Evolutionary conservation across 2,888 invertebrate species (phyloP).

Genomic region (Eumerus sabulonum): DNA sequence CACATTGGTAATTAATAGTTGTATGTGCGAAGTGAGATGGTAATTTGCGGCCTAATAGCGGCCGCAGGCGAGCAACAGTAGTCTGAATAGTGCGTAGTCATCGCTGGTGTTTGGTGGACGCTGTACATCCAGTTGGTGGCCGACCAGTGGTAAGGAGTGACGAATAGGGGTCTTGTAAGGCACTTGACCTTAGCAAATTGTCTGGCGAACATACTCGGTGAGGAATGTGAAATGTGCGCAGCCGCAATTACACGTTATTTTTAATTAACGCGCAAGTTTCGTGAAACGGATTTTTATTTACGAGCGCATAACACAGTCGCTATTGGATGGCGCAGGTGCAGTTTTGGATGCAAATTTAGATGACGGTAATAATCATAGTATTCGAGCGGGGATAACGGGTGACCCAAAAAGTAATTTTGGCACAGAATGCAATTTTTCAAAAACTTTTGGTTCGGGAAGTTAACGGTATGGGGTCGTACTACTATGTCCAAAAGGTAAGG

Average conservation of each 20-base stretch:
- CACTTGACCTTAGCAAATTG: constrained; percentile 64
- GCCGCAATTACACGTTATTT: constrained; percentile 11
- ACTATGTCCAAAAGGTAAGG: too few relatives aligned
- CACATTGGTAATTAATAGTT: constrained; percentile 69
- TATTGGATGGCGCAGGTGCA: not conserved
- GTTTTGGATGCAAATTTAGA: too few relatives aligned
- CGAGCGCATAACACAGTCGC: not conserved
- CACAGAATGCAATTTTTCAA: too few relatives aligned
- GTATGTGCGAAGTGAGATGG: constrained; percentile 66
- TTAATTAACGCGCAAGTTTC: constrained; percentile 39
- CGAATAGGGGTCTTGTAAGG: constrained; percentile 39
- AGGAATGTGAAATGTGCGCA: constrained; percentile 2
- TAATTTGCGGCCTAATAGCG: constrained; percentile 63
- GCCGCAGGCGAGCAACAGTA: constrained; percentile 7
- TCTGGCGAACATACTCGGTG: constrained; percentile 15
- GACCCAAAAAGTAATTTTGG: too few relatives aligned
- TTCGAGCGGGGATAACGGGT: too few relatives aligned
- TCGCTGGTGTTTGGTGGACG: too few relatives aligned
- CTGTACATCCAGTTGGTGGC: too few relatives aligned
- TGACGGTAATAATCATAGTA: too few relatives aligned
- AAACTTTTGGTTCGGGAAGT: too few relatives aligned
- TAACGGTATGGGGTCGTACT: too few relatives aligned
- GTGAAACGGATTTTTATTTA: constrained; percentile 12
- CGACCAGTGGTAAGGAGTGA: too few relatives aligned
- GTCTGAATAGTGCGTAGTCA: too few relatives aligned